These are phyloP conservation scores for Apamea epomidion DNA, from an alignment of 2,888 invertebrate species.

Conservation along the genomic window DNA sequence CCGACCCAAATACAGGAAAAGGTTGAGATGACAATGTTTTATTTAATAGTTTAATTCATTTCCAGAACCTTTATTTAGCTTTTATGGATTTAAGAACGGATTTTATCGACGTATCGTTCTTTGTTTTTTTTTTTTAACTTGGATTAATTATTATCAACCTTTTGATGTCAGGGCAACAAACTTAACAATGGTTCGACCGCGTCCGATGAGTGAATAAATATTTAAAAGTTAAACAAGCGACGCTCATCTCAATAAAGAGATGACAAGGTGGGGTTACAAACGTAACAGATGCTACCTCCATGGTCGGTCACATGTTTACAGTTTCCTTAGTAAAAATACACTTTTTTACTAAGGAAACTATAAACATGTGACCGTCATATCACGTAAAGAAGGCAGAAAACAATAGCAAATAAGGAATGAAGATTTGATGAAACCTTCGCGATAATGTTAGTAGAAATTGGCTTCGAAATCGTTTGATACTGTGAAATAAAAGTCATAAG, in stretches of 20 bases:
- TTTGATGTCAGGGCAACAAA: slow-evolving; percentile 35
- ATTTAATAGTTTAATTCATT: background rate
- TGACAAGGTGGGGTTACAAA: slow-evolving; percentile 63
- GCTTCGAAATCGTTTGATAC: slow-evolving; percentile 17
- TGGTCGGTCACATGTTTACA: slow-evolving; percentile 33
- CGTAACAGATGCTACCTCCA: slow-evolving; percentile 54
- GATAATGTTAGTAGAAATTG: slow-evolving; percentile 14
- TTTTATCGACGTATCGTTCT: slow-evolving; percentile 19
- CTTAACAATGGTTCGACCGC: slow-evolving; percentile 34
- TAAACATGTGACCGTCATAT: background rate
- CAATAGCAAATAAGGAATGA: background rate
- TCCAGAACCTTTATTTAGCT: background rate
- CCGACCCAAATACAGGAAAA: background rate
- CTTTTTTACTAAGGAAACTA: slow-evolving; percentile 11
- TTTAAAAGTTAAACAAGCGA: slow-evolving; percentile 63
- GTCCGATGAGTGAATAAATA: slow-evolving; percentile 41
- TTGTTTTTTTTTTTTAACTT: slow-evolving; percentile 14
- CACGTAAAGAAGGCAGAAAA: background rate
- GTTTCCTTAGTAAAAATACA: slow-evolving; percentile 45
- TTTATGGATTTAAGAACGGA: slow-evolving; percentile 23
- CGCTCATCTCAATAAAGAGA: slow-evolving; percentile 64
- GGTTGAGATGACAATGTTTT: background rate
- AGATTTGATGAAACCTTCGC: background rate
- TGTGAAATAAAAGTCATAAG: slow-evolving; percentile 23
- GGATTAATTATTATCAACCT: slow-evolving; percentile 19